phyloP scores from a whole-genome alignment of 2,113 vertebrate species.

The Nycticorax nycticorax region DNA sequence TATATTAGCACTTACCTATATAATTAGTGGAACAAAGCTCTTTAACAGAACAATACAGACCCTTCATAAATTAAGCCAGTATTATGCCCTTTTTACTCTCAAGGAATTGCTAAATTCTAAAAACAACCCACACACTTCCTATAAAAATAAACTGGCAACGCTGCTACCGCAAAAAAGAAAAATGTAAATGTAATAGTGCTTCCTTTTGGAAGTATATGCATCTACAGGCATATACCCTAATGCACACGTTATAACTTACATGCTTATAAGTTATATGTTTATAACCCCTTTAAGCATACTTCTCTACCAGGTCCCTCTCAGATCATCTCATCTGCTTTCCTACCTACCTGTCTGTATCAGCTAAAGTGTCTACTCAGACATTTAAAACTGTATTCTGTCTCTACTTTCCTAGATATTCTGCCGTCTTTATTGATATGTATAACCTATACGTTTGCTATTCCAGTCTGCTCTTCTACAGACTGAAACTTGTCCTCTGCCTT shows the following conservation, averaged over 20 bases:
- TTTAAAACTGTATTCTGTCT: background rate
- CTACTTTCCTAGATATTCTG: background rate
- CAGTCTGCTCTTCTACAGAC: background rate
- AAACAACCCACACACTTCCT: background rate
- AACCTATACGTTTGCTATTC: background rate
- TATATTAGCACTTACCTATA: constrained; percentile 23
- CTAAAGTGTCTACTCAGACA: background rate
- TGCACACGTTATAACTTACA: background rate
- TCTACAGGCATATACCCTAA: background rate
- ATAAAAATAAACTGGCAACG: background rate
- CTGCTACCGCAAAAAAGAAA: background rate
- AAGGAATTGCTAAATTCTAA: background rate
- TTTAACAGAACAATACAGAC: background rate
- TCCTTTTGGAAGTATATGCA: background rate
- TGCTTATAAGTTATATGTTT: background rate
- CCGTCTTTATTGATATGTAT: background rate
- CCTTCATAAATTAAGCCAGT: background rate
- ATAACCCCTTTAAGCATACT: background rate
- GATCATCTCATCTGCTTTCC: background rate
- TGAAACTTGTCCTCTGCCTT: background rate
- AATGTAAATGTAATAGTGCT: background rate
- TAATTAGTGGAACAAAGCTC: constrained; percentile 23
- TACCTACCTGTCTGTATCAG: background rate
- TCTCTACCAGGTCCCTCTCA: background rate
- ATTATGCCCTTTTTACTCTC: background rate